Evolutionary conservation across 2,113 vertebrate species (phyloP).

Genomic region (Xenopus borealis): DNA sequence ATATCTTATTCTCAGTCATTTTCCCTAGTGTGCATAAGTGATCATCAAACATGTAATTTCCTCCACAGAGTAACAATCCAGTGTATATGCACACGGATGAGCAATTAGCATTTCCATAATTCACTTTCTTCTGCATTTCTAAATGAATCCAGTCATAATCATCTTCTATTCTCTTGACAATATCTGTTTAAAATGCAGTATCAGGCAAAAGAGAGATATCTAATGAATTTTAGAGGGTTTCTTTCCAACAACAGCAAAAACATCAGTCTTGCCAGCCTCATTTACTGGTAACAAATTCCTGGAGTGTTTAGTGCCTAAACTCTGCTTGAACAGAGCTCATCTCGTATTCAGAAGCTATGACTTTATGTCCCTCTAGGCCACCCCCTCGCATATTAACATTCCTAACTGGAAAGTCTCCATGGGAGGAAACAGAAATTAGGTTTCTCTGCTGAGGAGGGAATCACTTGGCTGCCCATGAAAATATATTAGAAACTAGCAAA

Average conservation of each 20-base stretch:
- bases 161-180: neutral
- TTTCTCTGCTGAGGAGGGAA: conserved; percentile 17
- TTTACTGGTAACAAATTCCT: conserved; percentile 16
- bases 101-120: too few species aligned
- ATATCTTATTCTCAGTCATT: too few species aligned
- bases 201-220: too few species aligned
- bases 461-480: conserved; percentile 7
- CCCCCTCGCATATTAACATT: conserved; percentile 17
- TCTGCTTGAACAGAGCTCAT: conserved; percentile 4
- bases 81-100: too few species aligned
- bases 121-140: too few species aligned
- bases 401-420: conserved; percentile 8
- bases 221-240: neutral
- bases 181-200: too few species aligned
- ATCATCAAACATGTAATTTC: too few species aligned
- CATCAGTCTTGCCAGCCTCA: neutral
- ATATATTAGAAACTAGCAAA: neutral
- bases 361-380: conserved; percentile 21
- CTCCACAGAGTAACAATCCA: too few species aligned
- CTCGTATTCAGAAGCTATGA: conserved; percentile 22
- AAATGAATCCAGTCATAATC: neutral
- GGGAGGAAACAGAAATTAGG: conserved; percentile 13
- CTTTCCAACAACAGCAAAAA: conserved; percentile 8
- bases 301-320: conserved; percentile 1
- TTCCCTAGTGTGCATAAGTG: too few species aligned